Evolutionary conservation across 2,888 invertebrate species (phyloP).

Genomic region (Tanytarsus gracilentus): DNA sequence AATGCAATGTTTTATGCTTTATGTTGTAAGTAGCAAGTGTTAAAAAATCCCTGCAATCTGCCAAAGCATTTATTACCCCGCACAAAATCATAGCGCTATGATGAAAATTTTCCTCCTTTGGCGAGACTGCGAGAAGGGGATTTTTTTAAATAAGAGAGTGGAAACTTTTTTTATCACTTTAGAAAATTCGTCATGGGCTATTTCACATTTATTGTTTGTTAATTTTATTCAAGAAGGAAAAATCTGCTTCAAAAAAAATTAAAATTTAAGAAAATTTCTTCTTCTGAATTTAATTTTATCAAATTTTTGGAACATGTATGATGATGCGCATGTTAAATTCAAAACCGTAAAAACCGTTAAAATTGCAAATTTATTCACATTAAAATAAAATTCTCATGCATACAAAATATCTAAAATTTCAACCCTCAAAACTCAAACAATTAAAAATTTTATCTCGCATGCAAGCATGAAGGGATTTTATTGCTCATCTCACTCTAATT

Average conservation of each 20-base stretch:
- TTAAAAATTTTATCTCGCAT: background rate
- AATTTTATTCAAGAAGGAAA: background rate
- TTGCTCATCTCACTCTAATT: background rate
- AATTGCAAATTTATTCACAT: background rate
- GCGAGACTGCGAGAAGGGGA: background rate
- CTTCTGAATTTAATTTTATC: no score
- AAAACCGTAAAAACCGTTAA: no score
- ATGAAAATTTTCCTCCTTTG: background rate
- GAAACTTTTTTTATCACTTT: slow-evolving; percentile 16
- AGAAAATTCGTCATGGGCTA: slow-evolving; percentile 8
- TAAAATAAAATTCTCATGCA: background rate
- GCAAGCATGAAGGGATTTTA: background rate
- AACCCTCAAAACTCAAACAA: background rate
- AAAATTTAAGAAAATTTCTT: no score
- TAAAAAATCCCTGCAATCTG: slow-evolving; percentile 28
- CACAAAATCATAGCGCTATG: background rate
- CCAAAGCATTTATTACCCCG: slow-evolving; percentile 21
- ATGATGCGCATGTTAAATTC: no score
- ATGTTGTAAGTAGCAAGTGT: slow-evolving; percentile 27
- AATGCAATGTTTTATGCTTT: slow-evolving; percentile 24
- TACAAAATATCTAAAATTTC: no score
- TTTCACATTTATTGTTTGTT: slow-evolving; percentile 13
- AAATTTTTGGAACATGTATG: no score
- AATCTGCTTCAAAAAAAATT: background rate
- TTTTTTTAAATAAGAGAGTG: background rate